These are phyloP conservation scores for Lamellibrachia luymesi DNA, from an alignment of 1,140 invertebrate species.

Conservation along the genomic window DNA sequence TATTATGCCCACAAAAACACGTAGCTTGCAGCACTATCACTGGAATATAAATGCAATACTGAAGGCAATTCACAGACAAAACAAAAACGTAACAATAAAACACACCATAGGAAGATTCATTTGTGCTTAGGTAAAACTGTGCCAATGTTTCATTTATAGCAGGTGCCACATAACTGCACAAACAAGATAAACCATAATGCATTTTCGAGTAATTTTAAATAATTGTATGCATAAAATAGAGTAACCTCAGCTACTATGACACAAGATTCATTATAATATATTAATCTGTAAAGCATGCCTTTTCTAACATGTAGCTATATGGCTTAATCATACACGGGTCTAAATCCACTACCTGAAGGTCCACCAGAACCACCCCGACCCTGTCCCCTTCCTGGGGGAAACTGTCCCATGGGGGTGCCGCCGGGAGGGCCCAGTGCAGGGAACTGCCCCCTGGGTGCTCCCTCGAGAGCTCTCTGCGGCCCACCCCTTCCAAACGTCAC, in stretches of 20 bases:
- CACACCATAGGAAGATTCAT: background rate
- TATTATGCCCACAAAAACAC: background rate
- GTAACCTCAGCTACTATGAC: background rate
- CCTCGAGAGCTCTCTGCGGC: background rate
- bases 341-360: conserved; percentile 33
- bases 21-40: background rate
- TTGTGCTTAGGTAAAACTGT: background rate
- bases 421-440: conserved; percentile 31
- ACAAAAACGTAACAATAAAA: background rate
- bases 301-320: background rate
- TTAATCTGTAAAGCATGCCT: background rate
- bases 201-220: background rate
- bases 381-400: background rate
- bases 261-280: background rate
- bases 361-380: conserved; percentile 17
- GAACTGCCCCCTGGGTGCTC: conserved; percentile 12
- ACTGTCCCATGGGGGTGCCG: background rate
- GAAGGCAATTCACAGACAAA: background rate
- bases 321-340: conserved; percentile 48
- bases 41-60: background rate
- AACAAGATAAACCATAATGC: background rate
- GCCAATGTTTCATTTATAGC: background rate
- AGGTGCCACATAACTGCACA: background rate
- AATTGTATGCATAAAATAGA: background rate
- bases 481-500: conserved; percentile 7